Evolutionary conservation across 2,888 invertebrate genomes (phyloP), one percentile per base, ranked within the genome.

Genomic region (Ochropleura plecta): DNA sequence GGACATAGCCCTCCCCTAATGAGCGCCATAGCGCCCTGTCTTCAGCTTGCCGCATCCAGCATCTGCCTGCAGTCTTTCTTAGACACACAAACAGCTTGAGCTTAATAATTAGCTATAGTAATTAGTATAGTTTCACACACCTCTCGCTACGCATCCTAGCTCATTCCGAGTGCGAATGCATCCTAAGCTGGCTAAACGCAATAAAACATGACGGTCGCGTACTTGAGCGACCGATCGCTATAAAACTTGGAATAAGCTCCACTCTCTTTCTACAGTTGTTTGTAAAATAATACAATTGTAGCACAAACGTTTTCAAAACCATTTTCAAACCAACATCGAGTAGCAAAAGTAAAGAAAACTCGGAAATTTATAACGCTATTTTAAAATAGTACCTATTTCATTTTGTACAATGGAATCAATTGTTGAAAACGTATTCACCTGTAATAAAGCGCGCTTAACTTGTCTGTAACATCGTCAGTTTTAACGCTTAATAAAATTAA

Each of bases 401-500:
- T 44, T 65, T 53, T 12, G 5, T 62, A 75, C 60, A 44, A 55
- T 49, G 42, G 20, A 40, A 78, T 81, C 65, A 81, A 78, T 81
- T 75, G 75, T 53, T 46, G 16, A 75, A 75, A 81, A 55, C 76
- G 53, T 55, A 69, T 82, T 79, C 59, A 81, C 68, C 16, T 40
- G 76, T 57, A 48, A 67, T 81, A 76, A 67, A 81, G 57, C 64
- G 46, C n/a, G 51, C 51, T 76, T 63, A 48, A 81, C 67, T 63
- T 77, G 63, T 69, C 30, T 40, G 68, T 64, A 64, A 63, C 51
- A 64, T 49, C 55, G 64, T 69, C 78, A 81, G 77, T 82, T 81
- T 57, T n/a, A 81, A 76, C 44, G 78, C 68, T 64, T 81, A 53
- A 78, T 78, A 62, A 81, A 75, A 81, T 79, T 68, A 79, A 55